These are phyloP conservation scores for Chaenodraco wilsoni DNA, from an alignment of 2,797 vertebrate genomes.

Conservation along the genomic window DNA sequence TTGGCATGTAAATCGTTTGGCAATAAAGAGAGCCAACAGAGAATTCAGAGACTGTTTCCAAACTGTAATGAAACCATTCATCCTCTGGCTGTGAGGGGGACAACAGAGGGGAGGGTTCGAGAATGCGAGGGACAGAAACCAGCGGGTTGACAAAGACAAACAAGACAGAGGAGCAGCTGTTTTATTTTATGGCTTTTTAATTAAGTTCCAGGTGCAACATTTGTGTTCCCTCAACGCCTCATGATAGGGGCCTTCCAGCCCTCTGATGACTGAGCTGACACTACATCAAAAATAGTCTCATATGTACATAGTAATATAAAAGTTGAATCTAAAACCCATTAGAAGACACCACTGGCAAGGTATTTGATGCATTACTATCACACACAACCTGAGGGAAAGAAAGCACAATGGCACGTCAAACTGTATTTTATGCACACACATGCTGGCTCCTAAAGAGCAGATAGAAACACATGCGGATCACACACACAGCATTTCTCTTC, in stretches of 20 bases:
- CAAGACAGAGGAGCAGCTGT: slow-evolving; percentile 56
- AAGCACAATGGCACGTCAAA: slow-evolving; percentile 42
- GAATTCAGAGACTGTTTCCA: slow-evolving; percentile 67
- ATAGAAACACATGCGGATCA: slow-evolving; percentile 26
- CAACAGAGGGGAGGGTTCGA: slow-evolving; percentile 1
- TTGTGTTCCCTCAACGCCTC: slow-evolving; percentile 52
- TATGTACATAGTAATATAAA: slow-evolving; percentile 79
- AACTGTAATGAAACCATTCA: slow-evolving; percentile 82
- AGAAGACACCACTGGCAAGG: slow-evolving; percentile 68
- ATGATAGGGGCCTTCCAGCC: slow-evolving; percentile 68
- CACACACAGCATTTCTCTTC: slow-evolving; percentile 3
- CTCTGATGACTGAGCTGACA: slow-evolving; percentile 60
- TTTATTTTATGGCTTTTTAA: slow-evolving; percentile 77
- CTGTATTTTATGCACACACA: slow-evolving; percentile 20
- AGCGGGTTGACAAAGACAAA: slow-evolving; percentile 66
- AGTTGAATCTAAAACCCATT: slow-evolving; percentile 74
- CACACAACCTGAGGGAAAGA: slow-evolving; percentile 59
- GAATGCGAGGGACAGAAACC: slow-evolving; percentile 29
- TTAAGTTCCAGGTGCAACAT: slow-evolving; percentile 74
- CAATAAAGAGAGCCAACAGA: slow-evolving; percentile 72
- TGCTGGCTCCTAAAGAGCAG: background rate
- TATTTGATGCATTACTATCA: slow-evolving; percentile 72
- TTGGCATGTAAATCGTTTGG: slow-evolving; percentile 76
- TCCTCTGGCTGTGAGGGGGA: slow-evolving; percentile 62
- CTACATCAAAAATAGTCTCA: slow-evolving; percentile 62